Base-by-base conservation (phyloP, 2,113 vertebrate genomes). In the Neofelis nebulosa region DNA sequence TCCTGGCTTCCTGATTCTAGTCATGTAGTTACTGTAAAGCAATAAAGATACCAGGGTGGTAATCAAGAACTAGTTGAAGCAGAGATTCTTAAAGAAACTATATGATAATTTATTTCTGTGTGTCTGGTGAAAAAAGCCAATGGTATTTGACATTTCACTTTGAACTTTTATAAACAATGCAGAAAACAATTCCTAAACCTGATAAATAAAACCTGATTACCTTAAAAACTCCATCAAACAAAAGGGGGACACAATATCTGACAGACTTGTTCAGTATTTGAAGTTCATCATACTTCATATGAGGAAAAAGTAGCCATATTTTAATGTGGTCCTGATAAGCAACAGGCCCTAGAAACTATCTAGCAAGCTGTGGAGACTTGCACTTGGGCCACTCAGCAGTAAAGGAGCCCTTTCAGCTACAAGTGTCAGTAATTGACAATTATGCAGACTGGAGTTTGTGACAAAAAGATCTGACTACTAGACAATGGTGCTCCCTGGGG, bases 181-280 rank as follows among this genome's bases (percentile, higher is more conserved):
- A 76, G 33, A 92, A 38, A 90, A 95, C 21, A 94, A 83, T 83
- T 50, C 63, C 50, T 88, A 41, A 91, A 68, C 52, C 13, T 63
- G 41, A 45, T 81, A 89, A 63, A 95, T 36, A 84, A 79, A 89
- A 71, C 27, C 19, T 18, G 38, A 76, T 81, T 16, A 57, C 66
- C 36, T 95, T 74, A 55, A 74, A 80, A 89, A 76, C 36, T 85
- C 36, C 63, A 97, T 36, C 36, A 71, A 93, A 90, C n/a, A 50
- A 94, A 88, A 87, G 41, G 25, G 57, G 61, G 31, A 45, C 50
- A 14, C 33, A 69, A 83, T 3, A 65, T 68, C 31, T 79, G 63
- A 80, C 29, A 57, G 57, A 65, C 18, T 65, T 93, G 27, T 55
- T 90, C 12, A 8, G 8, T 73, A 73, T 66, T 89, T 86, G 45